Evolutionary conservation across 1,140 invertebrate species (phyloP).

Genomic region (Trypoxylus dichotomus): DNA sequence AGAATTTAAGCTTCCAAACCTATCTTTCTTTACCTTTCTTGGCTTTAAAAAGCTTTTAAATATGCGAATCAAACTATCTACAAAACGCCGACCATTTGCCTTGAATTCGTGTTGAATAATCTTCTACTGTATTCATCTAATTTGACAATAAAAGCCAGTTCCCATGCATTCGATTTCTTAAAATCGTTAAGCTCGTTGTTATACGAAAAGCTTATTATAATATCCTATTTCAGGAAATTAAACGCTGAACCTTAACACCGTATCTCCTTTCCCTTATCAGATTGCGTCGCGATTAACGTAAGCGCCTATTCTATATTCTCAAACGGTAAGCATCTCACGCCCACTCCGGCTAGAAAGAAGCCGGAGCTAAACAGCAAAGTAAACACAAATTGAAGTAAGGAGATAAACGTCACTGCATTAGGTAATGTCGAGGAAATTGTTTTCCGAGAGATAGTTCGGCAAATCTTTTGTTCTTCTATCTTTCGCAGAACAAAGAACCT

Average conservation of each 20-base stretch:
- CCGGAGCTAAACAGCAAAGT: background rate
- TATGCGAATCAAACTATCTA: too few species aligned
- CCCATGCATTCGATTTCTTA: too few species aligned
- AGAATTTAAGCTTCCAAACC: too few species aligned
- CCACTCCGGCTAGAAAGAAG: background rate
- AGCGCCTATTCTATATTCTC: background rate
- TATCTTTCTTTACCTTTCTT: too few species aligned
- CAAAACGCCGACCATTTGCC: too few species aligned
- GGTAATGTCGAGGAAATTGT: background rate
- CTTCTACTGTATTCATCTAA: too few species aligned
- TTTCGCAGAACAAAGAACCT: background rate
- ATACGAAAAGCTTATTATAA: too few species aligned
- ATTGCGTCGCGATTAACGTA: background rate
- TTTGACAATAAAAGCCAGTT: too few species aligned
- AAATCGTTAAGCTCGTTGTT: too few species aligned
- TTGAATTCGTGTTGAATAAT: too few species aligned
- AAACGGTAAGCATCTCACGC: background rate
- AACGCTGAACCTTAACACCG: background rate
- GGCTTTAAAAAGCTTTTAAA: too few species aligned
- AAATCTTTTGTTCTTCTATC: conserved; percentile 3
- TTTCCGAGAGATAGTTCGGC: conserved; percentile 13
- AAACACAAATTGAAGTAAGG: conserved; percentile 9
- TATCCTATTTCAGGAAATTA: background rate
- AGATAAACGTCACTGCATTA: conserved; percentile 8
- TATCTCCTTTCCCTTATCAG: background rate